Evolutionary conservation across 2,113 vertebrate genomes (phyloP), one percentile per base, ranked within the genome.

Genomic region (Neolamprologus hecqui): DNA sequence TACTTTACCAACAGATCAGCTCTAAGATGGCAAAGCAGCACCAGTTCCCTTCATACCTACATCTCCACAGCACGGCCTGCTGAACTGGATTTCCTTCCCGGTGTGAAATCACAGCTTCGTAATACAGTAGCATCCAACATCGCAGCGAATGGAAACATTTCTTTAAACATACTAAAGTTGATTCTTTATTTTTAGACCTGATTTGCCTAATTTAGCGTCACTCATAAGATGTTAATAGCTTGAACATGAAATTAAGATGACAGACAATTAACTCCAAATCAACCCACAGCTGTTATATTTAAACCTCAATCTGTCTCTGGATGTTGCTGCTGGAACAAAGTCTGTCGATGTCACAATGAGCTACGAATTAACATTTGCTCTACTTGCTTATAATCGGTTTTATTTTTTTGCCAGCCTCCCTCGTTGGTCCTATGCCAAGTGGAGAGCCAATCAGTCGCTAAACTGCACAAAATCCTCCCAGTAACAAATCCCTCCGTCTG

Each of bases 181-280:
- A 75, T 11, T n/a, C 40, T 23, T 90, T 90, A 90, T 82, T 91
- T 90, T 91, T 90, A 85, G 84, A 87, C 37, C 31, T 8, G 79
- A 79, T 70, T 15, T 28, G 21, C 33, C 73, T 55, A 70, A 57
- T 84, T 85, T 88, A 83, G 84, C 2, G 15, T 19, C 11, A 40
- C 15, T 54, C 58, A 49, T 9, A 79, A 51, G 58, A 5, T 51
- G 40, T 53, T 33, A 53, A 75, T 11, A 85, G 14, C 6, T 13
- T 49, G 6, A 68, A 23, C 9, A 12, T 70, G 81, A 14, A 51
- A 79, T 77, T 9, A 73, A 58, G 28, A 4, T 6, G 8, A 47
- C 21, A 65, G 58, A 28, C 17, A 81, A 42, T 83, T n/a, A 65
- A 17, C 40, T 28, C 40, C 23, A 47, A 47, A 47, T 23, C 68